These are phyloP conservation scores for Charanyca ferruginea DNA, from an alignment of 2,888 invertebrate genomes.

Conservation along the genomic window DNA sequence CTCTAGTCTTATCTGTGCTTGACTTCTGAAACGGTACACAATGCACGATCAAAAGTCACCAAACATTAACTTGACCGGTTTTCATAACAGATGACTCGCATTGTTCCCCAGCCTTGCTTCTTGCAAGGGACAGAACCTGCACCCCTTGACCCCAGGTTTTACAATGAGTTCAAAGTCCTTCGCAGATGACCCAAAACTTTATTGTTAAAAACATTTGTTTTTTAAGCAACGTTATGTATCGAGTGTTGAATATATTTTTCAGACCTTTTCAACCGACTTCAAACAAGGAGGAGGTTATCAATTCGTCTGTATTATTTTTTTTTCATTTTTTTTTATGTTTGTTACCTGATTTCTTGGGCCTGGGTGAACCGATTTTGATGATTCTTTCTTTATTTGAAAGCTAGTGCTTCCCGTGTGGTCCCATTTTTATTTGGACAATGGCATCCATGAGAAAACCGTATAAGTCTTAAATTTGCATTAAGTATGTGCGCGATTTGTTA, in stretches of 20 bases:
- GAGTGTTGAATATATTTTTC: neutral
- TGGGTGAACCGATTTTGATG: too few species aligned
- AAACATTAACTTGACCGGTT: conserved; percentile 9
- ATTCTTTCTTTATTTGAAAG: too few species aligned
- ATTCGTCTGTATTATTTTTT: too few species aligned
- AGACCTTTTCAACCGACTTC: too few species aligned
- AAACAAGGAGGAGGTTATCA: too few species aligned
- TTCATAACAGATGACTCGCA: conserved; percentile 21
- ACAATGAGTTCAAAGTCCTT: conserved; percentile 18
- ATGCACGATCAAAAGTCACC: conserved; percentile 10
- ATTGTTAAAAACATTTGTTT: neutral
- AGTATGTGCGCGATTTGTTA: too few species aligned
- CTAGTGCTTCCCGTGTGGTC: too few species aligned
- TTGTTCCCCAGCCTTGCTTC: conserved; percentile 37
- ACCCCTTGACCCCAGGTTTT: conserved; percentile 19
- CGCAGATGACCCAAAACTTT: neutral
- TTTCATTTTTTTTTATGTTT: too few species aligned
- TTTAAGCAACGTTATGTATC: neutral
- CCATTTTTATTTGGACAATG: too few species aligned
- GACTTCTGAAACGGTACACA: conserved; percentile 11
- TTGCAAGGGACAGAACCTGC: conserved; percentile 16
- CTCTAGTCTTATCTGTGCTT: conserved; percentile 7
- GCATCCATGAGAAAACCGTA: too few species aligned
- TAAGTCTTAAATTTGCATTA: too few species aligned
- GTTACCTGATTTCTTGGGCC: too few species aligned